Percentiles rank a stretch among this genome's conserved stretches.
Evolutionary conservation across 1,140 invertebrate species (phyloP).

Genomic region (Euwallacea similis): DNA sequence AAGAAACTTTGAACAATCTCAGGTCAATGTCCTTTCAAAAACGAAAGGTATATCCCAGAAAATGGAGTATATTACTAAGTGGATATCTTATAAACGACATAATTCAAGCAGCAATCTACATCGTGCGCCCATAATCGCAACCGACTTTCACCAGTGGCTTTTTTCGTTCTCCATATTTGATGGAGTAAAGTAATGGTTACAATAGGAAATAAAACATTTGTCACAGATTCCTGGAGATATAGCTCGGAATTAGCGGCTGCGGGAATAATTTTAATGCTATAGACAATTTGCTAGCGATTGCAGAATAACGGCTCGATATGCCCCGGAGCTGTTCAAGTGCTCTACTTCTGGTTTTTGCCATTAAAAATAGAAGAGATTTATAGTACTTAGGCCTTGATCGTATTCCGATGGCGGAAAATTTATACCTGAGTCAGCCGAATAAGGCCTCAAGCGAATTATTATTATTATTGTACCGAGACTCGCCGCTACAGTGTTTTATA

Average conservation of each 20-base stretch:
- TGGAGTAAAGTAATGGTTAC: slow-evolving; percentile 16
- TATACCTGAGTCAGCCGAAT: slow-evolving; percentile 2
- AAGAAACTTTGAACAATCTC: too few relatives aligned
- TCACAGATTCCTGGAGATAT: slow-evolving; percentile 22
- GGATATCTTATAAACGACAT: too few relatives aligned
- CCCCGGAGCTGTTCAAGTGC: slow-evolving; percentile 19
- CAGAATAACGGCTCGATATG: slow-evolving; percentile 17
- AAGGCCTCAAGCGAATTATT: slow-evolving; percentile 8
- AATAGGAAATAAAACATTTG: slow-evolving; percentile 24
- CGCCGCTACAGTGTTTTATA: too few relatives aligned
- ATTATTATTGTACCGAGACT: slow-evolving; percentile 5
- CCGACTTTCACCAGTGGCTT: slow-evolving; percentile 8
- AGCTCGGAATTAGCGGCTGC: slow-evolving; percentile 8
- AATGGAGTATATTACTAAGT: too few relatives aligned
- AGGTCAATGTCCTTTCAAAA: too few relatives aligned
- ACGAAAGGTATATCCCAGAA: too few relatives aligned
- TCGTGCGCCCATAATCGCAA: slow-evolving; percentile 1
- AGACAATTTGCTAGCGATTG: slow-evolving; percentile 25
- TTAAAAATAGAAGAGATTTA: slow-evolving; percentile 24
- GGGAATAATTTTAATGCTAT: slow-evolving; percentile 23
- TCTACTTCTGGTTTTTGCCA: slow-evolving; percentile 22
- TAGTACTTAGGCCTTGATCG: slow-evolving; percentile 14
- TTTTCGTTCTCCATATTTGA: slow-evolving; percentile 16
- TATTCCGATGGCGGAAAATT: slow-evolving; percentile 9
- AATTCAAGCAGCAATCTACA: background rate